Evolutionary conservation across 2,888 invertebrate species (phyloP).

Genomic region (Celastrina argiolus): DNA sequence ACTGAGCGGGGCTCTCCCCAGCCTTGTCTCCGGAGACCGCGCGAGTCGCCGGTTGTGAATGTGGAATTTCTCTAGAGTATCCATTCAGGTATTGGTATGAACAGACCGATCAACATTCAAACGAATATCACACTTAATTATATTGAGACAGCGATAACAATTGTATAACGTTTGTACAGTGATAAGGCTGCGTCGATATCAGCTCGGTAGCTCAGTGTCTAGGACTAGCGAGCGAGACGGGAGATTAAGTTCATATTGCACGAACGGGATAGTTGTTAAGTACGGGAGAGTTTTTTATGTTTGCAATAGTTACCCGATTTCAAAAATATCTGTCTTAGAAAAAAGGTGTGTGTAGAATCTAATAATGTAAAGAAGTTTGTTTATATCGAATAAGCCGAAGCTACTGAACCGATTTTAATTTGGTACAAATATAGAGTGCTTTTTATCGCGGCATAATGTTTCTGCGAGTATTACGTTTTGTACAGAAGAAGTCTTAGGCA

Average conservation of each 20-base stretch:
- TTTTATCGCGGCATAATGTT: no score
- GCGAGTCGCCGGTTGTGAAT: slow-evolving; percentile 41
- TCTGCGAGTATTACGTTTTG: no score
- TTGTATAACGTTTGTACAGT: slow-evolving; percentile 33
- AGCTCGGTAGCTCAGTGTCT: slow-evolving; percentile 70
- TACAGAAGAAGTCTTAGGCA: no score
- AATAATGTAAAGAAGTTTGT: no score
- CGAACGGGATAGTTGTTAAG: slow-evolving; percentile 42
- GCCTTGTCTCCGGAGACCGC: background rate
- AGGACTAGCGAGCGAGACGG: slow-evolving; percentile 60
- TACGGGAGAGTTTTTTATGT: background rate
- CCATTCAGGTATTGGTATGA: slow-evolving; percentile 69
- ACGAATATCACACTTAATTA: slow-evolving; percentile 19
- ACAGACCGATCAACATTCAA: slow-evolving; percentile 51
- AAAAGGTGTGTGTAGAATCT: no score
- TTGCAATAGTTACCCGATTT: no score
- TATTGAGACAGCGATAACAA: slow-evolving; percentile 50
- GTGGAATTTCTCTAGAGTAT: slow-evolving; percentile 63
- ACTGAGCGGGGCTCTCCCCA: slow-evolving; percentile 38
- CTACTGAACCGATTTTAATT: no score
- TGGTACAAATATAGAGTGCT: no score
- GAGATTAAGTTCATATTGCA: slow-evolving; percentile 31
- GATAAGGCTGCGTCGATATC: slow-evolving; percentile 76
- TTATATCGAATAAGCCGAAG: no score
- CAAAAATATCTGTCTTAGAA: no score